Conservation (phyloP, 2,888 invertebrate species). For the Rhabditoides inermis region DNA sequence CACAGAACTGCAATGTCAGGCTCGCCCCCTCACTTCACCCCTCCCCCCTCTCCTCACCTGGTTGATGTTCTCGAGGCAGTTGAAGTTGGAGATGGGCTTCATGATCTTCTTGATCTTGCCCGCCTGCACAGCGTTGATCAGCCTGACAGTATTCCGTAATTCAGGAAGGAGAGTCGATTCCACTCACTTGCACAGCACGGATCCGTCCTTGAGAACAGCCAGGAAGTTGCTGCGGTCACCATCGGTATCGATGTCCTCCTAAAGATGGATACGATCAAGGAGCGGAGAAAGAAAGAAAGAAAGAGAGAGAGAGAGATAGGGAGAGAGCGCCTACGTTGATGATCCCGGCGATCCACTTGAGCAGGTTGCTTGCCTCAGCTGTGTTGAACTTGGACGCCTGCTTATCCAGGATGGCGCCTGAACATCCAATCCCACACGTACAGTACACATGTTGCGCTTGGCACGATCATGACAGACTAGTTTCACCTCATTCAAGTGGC, state of each 20-base stretch:
- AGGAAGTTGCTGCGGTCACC: constrained; percentile 88
- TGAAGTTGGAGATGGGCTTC: constrained; percentile 81
- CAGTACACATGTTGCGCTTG: too few relatives aligned
- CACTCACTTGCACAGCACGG: constrained; percentile 75
- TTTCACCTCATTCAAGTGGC: too few relatives aligned
- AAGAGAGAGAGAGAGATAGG: neutral
- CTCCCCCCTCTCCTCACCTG: constrained; percentile 67
- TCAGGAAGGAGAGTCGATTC: neutral
- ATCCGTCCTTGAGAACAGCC: constrained; percentile 78
- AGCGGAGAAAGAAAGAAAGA: neutral
- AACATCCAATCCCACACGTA: too few relatives aligned
- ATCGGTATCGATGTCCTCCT: constrained; percentile 68
- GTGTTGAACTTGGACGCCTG: constrained; percentile 95
- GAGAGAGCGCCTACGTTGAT: neutral
- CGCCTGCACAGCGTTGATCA: constrained; percentile 76
- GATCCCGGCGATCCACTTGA: constrained; percentile 73
- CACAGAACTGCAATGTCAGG: neutral
- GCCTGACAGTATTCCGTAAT: constrained; percentile 57
- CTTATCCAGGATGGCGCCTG: constrained; percentile 58
- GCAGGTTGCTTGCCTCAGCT: constrained; percentile 78
- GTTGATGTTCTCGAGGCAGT: constrained; percentile 97
- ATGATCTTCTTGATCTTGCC: constrained; percentile 85
- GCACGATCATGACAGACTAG: too few relatives aligned
- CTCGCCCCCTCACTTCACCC: constrained; percentile 58
- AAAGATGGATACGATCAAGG: neutral